These are phyloP conservation scores for Saccostrea glomerata DNA, from an alignment of 1,140 invertebrate genomes.

Conservation along the genomic window DNA sequence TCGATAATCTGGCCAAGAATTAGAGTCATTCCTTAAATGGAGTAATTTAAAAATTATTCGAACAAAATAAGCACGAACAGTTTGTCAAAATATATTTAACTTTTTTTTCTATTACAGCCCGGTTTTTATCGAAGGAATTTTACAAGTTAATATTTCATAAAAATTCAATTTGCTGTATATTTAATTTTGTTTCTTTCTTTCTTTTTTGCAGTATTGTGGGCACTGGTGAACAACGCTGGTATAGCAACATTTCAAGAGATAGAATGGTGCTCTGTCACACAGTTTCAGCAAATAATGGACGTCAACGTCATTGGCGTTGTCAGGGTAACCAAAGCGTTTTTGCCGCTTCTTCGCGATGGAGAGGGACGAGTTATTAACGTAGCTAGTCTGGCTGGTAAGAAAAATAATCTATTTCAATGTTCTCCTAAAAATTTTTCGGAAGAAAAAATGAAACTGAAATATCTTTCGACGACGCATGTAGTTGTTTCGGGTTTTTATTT, in stretches of 20 bases:
- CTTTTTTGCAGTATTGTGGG: constrained; percentile 71
- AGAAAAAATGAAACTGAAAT: too few relatives aligned
- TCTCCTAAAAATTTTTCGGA: too few relatives aligned
- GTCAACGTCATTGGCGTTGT: constrained; percentile 76
- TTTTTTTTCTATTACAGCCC: too few relatives aligned
- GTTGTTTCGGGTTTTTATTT: too few relatives aligned
- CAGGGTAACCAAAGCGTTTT: constrained; percentile 75
- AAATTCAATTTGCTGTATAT: neutral
- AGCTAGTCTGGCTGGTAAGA: constrained; percentile 84
- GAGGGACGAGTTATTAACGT: constrained; percentile 87
- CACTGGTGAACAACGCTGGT: constrained; percentile 77
- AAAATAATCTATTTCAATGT: neutral
- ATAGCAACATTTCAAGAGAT: constrained; percentile 73
- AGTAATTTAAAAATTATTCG: neutral
- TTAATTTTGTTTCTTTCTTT: neutral
- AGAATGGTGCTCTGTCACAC: constrained; percentile 73
- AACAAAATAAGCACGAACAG: neutral
- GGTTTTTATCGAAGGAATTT: too few relatives aligned
- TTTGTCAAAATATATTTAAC: too few relatives aligned
- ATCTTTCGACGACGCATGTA: too few relatives aligned
- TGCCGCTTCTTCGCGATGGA: constrained; percentile 71
- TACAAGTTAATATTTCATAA: neutral
- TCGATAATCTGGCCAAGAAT: too few relatives aligned
- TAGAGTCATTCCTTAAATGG: too few relatives aligned
- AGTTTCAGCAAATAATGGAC: constrained; percentile 74